Base-by-base conservation (phyloP, 1,140 invertebrate genomes). In the Caenorhabditis tropicalis region DNA sequence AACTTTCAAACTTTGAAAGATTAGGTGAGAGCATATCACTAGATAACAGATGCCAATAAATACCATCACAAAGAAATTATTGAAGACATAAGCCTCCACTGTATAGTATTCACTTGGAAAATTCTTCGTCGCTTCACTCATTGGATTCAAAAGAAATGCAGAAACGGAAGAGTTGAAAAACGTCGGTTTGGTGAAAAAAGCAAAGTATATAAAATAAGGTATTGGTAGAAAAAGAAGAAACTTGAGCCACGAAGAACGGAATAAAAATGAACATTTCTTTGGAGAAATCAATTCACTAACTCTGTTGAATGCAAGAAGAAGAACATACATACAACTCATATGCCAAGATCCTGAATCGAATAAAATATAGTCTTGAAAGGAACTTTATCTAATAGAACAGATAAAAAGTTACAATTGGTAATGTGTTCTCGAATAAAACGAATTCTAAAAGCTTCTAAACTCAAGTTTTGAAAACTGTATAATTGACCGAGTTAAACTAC, bases 281-380 rank as follows among this genome's bases (percentile, higher is more conserved):
- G 80, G 27, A 39, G 10, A 81, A 81, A 81, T 21, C 2, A 56
- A 49, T 16, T 81, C 80, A 53, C 31, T 29, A 53, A 56, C 48
- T 51, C 80, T 48, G 49, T 81, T 81, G 80, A 81, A 53, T 33
- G 80, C 46, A 10, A 81, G 31, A 33, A 81, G 46, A 33, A 56
- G 43, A 19, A 48, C 43, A 39, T 51, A 81, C 48, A 81, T 16
- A 81, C 80, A 81, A 53, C 43, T 81, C 43, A 51, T 51, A 31
- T 48, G 33, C 80, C 80, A 81, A 21, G 36, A 56, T 56, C 80
- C 80, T 79, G 31, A 79, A 79, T 33, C 21, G 33, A n/a, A 39
- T 74, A 19, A 7, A 7, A 39, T 39, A 9, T 39, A 12, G 36
- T 10, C n/a, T n/a, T n/a, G n/a, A n/a, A n/a, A n/a, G n/a, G n/a